Conservation (phyloP, 2,888 invertebrate species). For the Lacanobia wlatinum region DNA sequence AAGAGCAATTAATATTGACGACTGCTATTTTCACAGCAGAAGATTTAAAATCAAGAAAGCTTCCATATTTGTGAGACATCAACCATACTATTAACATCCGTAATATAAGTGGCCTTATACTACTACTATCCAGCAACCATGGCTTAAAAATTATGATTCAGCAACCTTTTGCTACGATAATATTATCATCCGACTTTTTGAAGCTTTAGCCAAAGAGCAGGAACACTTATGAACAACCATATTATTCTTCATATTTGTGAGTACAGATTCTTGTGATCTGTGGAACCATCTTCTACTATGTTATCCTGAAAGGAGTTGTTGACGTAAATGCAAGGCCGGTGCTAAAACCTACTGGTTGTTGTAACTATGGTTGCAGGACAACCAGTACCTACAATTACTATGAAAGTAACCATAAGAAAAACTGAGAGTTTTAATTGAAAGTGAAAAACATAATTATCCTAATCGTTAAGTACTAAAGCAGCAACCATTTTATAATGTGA, state of each 20-base stretch:
- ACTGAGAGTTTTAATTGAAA: conserved; percentile 28
- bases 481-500: background rate
- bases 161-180: background rate
- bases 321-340: conserved; percentile 6
- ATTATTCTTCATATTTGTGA: background rate
- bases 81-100: background rate
- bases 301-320: background rate
- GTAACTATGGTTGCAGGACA: conserved; percentile 14
- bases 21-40: background rate
- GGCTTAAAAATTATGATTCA: background rate
- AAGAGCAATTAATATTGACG: background rate
- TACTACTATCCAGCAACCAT: conserved; percentile 13
- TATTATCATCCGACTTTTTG: background rate
- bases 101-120: background rate
- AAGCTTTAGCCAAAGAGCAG: background rate
- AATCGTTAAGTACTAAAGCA: conserved; percentile 3
- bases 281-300: background rate
- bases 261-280: background rate
- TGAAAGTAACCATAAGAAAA: conserved; percentile 4
- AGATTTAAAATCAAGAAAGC: background rate
- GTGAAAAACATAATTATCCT: background rate
- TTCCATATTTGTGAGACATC: background rate
- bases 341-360: background rate
- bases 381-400: background rate
- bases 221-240: background rate